Evolutionary conservation across 2,888 invertebrate genomes (phyloP).

Genomic region (Drosophila helvetica): DNA sequence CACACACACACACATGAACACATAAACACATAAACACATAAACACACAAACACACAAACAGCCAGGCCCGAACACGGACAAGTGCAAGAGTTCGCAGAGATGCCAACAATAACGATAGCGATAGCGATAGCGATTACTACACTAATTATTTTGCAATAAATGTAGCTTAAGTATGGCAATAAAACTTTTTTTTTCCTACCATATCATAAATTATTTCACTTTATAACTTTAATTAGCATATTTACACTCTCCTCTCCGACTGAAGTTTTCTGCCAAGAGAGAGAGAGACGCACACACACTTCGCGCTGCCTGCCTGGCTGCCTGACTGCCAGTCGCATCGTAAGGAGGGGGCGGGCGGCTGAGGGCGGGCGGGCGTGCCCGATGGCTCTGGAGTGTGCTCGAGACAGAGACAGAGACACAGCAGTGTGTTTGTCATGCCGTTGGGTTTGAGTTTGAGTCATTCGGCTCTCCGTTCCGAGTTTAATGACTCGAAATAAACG

Average conservation of each 20-base stretch:
- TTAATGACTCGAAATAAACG: conserved; percentile 71
- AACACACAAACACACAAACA: conserved; percentile 14
- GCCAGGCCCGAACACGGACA: conserved; percentile 66
- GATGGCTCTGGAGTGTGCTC: not conserved
- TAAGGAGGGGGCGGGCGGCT: not conserved
- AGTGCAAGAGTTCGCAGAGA: conserved; percentile 63
- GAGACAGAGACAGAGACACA: not conserved
- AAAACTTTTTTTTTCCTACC: conserved; percentile 71
- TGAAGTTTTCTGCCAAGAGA: conserved; percentile 33
- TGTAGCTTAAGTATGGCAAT: conserved; percentile 77
- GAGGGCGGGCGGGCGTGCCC: not conserved
- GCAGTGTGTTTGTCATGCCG: conserved; percentile 50
- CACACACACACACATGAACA: not conserved
- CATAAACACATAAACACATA: too few species aligned
- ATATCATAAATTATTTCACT: conserved; percentile 76
- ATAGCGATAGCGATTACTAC: conserved; percentile 56
- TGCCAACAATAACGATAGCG: conserved; percentile 44
- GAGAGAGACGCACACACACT: conserved; percentile 11
- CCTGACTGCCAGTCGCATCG: not conserved
- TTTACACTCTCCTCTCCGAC: conserved; percentile 46
- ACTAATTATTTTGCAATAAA: conserved; percentile 81
- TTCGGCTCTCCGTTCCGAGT: conserved; percentile 42
- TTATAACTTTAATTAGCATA: conserved; percentile 77
- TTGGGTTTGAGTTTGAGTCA: conserved; percentile 61
- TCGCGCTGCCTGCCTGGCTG: not conserved